Conservation (phyloP, 2,797 vertebrate genomes). For the Ctenosaura bakeri region DNA sequence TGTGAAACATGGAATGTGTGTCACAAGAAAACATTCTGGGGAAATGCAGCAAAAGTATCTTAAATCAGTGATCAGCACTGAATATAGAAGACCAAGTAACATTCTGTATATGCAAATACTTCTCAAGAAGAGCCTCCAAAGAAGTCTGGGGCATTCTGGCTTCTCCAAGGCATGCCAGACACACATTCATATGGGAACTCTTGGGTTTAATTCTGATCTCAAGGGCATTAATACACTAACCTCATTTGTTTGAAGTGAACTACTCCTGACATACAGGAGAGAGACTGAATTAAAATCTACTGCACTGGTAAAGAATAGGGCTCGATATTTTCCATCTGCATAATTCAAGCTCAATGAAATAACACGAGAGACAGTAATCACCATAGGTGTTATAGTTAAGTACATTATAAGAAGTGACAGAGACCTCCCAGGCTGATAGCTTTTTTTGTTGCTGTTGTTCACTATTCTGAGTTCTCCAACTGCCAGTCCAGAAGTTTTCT, state of each 20-base stretch:
- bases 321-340: constrained; percentile 27
- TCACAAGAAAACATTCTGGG: not conserved
- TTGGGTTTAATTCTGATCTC: constrained; percentile 45
- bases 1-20: constrained; percentile 16
- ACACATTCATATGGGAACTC: constrained; percentile 48
- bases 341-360: constrained; percentile 15
- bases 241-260: constrained; percentile 46
- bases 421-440: constrained; percentile 28
- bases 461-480: constrained; percentile 44
- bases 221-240: constrained; percentile 42
- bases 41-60: not conserved
- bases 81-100: constrained; percentile 50
- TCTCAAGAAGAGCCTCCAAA: constrained; percentile 55
- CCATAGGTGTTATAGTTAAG: not conserved
- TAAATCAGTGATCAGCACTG: not conserved
- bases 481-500: not conserved
- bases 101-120: constrained; percentile 59
- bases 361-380: constrained; percentile 19
- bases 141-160: constrained; percentile 54
- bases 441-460: constrained; percentile 24
- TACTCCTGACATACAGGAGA: constrained; percentile 26
- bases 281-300: constrained; percentile 43
- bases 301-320: constrained; percentile 38
- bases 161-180: constrained; percentile 59
- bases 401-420: constrained; percentile 19